Percentiles rank a stretch among this genome's conserved stretches.
These are phyloP conservation scores for Enteromius paludinosus DNA, from an alignment of 2,797 vertebrate species.

Conservation along the genomic window DNA sequence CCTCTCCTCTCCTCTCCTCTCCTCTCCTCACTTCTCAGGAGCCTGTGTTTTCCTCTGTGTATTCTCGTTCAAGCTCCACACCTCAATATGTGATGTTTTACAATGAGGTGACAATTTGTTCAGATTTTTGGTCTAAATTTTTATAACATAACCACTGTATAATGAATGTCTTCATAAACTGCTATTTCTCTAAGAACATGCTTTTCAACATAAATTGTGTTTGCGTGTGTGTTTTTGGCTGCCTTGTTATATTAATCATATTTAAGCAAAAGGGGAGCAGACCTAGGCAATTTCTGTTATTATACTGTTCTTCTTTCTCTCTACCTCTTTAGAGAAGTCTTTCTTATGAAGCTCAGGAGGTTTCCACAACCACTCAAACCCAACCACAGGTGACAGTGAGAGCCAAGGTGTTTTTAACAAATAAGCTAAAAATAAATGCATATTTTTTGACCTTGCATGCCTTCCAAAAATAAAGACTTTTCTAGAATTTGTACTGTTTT, in stretches of 20 bases:
- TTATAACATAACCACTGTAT: neutral
- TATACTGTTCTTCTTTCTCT: neutral
- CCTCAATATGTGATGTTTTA: conserved; percentile 81
- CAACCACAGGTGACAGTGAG: conserved; percentile 66
- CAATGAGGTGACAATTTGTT: conserved; percentile 78
- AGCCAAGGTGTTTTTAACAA: conserved; percentile 68
- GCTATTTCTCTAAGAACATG: neutral
- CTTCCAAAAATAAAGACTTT: neutral
- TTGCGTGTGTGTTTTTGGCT: neutral
- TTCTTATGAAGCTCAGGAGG: conserved; percentile 80
- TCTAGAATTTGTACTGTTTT: neutral
- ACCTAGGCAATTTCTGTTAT: neutral
- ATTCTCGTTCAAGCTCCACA: conserved; percentile 67
- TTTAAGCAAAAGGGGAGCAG: too few relatives aligned
- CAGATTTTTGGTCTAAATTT: neutral
- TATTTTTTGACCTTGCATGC: too few relatives aligned
- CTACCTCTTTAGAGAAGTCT: conserved; percentile 69
- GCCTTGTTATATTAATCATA: neutral
- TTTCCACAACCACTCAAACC: conserved; percentile 66
- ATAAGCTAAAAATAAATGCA: too few relatives aligned
- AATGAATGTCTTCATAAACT: neutral
- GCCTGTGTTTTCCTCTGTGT: conserved; percentile 83
- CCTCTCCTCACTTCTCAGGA: conserved; percentile 65
- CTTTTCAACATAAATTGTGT: neutral
- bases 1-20: neutral